These are phyloP conservation scores for Macropodus opercularis DNA, from an alignment of 2,797 vertebrate genomes.

Conservation along the genomic window DNA sequence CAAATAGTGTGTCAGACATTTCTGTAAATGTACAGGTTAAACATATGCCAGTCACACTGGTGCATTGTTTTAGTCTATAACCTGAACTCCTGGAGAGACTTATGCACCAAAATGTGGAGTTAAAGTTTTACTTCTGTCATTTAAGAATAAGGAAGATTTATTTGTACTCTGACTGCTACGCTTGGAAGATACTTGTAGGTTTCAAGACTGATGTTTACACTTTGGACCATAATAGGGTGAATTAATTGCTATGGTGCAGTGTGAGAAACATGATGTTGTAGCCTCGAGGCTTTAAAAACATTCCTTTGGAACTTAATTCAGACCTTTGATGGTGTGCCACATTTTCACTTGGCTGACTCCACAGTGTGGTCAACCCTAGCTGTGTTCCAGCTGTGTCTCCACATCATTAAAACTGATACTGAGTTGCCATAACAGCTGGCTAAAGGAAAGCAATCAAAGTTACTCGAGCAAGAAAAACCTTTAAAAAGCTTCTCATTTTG, in stretches of 20 bases:
- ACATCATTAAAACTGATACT: conserved; percentile 72
- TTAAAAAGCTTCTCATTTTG: conserved; percentile 53
- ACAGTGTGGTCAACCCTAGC: conserved; percentile 39
- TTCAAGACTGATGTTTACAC: conserved; percentile 5
- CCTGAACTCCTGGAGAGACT: no score
- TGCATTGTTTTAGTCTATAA: no score
- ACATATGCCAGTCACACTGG: no score
- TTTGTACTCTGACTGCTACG: conserved; percentile 1
- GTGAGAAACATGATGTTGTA: conserved; percentile 12
- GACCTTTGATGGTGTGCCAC: conserved; percentile 31
- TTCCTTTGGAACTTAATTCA: conserved; percentile 38
- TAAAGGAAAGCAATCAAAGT: conserved; percentile 77
- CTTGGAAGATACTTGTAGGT: neutral
- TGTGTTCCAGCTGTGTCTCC: conserved; percentile 46
- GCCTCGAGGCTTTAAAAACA: conserved; percentile 35
- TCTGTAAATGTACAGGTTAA: no score
- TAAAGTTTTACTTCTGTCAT: neutral
- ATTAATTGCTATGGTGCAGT: conserved; percentile 22
- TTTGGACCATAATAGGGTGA: conserved; percentile 4
- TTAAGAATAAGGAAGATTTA: neutral
- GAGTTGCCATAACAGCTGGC: conserved; percentile 57
- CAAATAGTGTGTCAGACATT: no score
- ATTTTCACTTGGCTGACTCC: conserved; percentile 51
- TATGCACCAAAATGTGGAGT: neutral
- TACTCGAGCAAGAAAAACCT: conserved; percentile 64